Conservation (phyloP, 92 coral and sea anemone species). For the Porites evermanni region DNA sequence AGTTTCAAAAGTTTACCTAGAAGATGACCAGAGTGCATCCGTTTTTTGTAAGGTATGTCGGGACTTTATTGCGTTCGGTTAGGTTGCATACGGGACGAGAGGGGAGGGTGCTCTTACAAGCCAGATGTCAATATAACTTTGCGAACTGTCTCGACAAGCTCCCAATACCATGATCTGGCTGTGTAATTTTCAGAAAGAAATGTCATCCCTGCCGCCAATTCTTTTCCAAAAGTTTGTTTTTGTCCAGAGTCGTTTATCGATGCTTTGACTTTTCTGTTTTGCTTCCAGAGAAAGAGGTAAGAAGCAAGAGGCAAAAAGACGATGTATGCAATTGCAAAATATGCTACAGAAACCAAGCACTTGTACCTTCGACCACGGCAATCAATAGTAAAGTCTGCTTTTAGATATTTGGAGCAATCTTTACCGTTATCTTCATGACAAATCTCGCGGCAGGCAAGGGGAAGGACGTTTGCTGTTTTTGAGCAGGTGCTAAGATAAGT, state of each 20-base stretch:
- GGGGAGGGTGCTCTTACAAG: no score
- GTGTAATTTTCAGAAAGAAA: conserved; percentile 37
- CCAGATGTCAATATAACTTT: conserved; percentile 28
- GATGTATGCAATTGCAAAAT: conserved; percentile 8
- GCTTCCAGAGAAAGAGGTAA: not conserved
- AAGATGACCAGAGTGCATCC: no score
- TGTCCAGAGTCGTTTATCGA: not conserved
- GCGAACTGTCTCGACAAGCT: conserved; percentile 34
- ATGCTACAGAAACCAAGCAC: conserved; percentile 6
- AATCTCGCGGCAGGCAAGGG: conserved; percentile 9
- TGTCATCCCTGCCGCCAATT: conserved; percentile 3
- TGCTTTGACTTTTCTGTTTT: not conserved
- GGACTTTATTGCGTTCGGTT: no score
- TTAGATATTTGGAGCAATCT: not conserved
- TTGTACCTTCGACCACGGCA: not conserved
- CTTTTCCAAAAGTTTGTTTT: not conserved
- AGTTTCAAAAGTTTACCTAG: no score
- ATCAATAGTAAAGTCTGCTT: conserved; percentile 3
- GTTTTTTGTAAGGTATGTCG: no score
- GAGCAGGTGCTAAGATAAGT: conserved; percentile 22
- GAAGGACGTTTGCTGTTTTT: not conserved
- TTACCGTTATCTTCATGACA: not conserved
- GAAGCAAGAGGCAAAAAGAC: not conserved
- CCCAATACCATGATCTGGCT: conserved; percentile 40
- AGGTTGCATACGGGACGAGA: no score